phyloP scores from a whole-genome alignment of 2,113 vertebrate species.

The Glaucidium brasilianum region DNA sequence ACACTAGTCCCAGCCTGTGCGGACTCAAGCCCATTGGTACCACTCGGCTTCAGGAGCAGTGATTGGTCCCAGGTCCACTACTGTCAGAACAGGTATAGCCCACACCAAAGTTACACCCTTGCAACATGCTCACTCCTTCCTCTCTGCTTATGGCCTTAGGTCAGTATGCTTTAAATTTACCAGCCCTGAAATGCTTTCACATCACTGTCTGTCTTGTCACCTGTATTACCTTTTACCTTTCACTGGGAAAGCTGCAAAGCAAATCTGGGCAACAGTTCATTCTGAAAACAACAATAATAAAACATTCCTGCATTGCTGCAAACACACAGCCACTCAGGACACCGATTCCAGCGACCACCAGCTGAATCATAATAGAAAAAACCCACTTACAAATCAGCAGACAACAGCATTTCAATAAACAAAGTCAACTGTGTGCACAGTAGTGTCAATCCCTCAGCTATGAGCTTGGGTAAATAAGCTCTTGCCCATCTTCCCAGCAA shows the following conservation, averaged over 20 bases:
- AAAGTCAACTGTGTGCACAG: not conserved
- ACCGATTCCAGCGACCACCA: not conserved
- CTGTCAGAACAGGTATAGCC: not conserved
- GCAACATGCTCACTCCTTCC: not conserved
- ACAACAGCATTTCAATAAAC: not conserved
- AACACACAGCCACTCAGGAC: not conserved
- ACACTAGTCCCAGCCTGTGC: not conserved
- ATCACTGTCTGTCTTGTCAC: not conserved
- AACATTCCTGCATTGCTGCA: not conserved
- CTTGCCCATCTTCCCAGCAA: not conserved
- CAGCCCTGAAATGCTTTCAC: not conserved
- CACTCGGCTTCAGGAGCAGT: not conserved
- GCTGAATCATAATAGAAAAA: not conserved
- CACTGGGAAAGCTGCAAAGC: not conserved
- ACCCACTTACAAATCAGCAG: not conserved
- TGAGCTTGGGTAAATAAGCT: rapidly evolving
- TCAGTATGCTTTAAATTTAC: not conserved
- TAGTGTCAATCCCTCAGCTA: not conserved
- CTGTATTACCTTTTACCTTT: not conserved
- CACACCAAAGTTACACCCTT: not conserved
- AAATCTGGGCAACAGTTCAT: not conserved
- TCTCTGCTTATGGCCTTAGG: not conserved
- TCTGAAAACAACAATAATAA: not conserved
- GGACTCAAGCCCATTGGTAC: not conserved
- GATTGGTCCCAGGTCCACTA: rapidly evolving